These are phyloP conservation scores for Chesias legatella DNA, from an alignment of 2,888 invertebrate genomes.

Conservation along the genomic window DNA sequence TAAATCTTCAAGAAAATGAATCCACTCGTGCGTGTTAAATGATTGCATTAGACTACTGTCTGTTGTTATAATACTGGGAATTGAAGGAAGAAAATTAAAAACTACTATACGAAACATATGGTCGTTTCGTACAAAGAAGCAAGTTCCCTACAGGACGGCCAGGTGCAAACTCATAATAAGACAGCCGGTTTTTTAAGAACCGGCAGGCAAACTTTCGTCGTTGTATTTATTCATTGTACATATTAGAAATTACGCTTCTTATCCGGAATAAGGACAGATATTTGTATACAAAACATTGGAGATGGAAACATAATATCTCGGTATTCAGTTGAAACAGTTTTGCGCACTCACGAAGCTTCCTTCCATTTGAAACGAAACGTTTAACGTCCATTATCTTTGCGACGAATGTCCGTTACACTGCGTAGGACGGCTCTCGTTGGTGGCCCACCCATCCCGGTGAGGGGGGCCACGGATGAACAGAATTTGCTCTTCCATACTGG, in stretches of 20 bases:
- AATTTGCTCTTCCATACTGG: conserved; percentile 36
- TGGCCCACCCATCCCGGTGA: conserved; percentile 24
- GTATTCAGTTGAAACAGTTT: conserved; percentile 15
- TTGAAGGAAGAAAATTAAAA: conserved; percentile 3
- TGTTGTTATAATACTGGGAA: neutral
- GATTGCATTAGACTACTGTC: neutral
- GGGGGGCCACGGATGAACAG: conserved; percentile 36
- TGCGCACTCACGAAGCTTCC: conserved; percentile 16
- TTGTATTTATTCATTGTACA: conserved; percentile 15
- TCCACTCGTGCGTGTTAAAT: neutral
- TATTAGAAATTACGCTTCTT: conserved; percentile 7
- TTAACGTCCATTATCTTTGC: conserved; percentile 31
- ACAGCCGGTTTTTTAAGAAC: conserved; percentile 35
- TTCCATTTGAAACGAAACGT: conserved; percentile 21
- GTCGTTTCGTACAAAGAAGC: conserved; percentile 28
- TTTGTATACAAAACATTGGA: neutral
- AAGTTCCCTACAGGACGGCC: conserved; percentile 32
- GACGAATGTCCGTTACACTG: conserved; percentile 32
- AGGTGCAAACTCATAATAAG: conserved; percentile 59
- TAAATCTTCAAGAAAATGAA: too few relatives aligned
- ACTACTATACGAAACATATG: conserved; percentile 31
- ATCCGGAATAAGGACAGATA: neutral
- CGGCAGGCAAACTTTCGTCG: conserved; percentile 42
- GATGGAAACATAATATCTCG: conserved; percentile 1
- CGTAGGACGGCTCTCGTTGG: conserved; percentile 32